Conservation (phyloP, 2,113 vertebrate genomes). For the Ochotona curzoniae region DNA sequence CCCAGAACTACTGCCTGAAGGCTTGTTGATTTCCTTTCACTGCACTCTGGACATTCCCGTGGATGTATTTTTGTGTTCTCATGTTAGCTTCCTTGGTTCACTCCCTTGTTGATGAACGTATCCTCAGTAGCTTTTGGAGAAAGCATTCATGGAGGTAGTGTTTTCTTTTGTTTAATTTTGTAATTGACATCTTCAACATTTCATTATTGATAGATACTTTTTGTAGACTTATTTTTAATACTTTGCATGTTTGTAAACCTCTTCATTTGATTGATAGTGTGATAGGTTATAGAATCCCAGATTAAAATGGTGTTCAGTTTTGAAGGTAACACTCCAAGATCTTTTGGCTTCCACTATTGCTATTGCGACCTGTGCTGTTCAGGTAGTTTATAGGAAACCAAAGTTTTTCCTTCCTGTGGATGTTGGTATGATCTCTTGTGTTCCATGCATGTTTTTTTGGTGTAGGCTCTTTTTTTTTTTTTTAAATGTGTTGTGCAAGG, state of each 20-base stretch:
- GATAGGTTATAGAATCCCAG: neutral
- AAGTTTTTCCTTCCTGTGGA: neutral
- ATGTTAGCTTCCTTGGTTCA: neutral
- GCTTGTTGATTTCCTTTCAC: neutral
- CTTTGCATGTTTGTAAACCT: too few species aligned
- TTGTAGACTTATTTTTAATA: too few species aligned
- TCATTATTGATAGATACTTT: too few species aligned
- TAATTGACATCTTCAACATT: too few species aligned
- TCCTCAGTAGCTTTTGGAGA: conserved; percentile 15
- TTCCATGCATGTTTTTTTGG: neutral
- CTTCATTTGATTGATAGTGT: neutral
- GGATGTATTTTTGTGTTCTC: neutral
- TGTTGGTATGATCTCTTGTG: neutral
- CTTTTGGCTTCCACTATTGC: neutral
- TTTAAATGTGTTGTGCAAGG: neutral
- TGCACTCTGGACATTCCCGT: neutral
- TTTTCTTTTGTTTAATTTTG: neutral
- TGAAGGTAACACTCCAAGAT: neutral
- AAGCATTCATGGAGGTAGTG: neutral
- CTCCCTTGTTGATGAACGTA: neutral
- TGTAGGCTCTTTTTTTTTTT: conserved; percentile 30
- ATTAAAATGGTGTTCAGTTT: neutral
- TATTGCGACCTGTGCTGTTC: neutral
- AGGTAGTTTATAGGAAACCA: conserved; percentile 1
- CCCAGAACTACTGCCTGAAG: too few species aligned